A percentile compares a stretch with the other conserved stretches of the same genome.
phyloP scores from a whole-genome alignment of 2,888 invertebrate genomes.

The Ormyrus labotus region DNA sequence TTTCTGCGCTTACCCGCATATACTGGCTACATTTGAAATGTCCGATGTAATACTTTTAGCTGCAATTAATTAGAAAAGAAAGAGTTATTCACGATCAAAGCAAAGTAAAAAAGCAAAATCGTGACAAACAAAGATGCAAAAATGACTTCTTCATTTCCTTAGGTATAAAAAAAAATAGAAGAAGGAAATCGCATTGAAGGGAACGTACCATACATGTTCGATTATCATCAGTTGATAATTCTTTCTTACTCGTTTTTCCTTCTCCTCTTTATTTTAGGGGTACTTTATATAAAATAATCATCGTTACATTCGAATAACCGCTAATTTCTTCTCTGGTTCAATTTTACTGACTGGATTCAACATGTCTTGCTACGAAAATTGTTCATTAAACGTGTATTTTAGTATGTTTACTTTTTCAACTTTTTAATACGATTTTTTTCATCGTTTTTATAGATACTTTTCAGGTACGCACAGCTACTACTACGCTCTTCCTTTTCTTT shows the following conservation, averaged over 20 bases:
- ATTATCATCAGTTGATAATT: slow-evolving; percentile 44
- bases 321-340: slow-evolving; percentile 54
- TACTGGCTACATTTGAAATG: too few species aligned
- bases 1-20: too few species aligned
- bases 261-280: slow-evolving; percentile 58
- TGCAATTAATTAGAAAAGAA: too few species aligned
- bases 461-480: slow-evolving; percentile 58
- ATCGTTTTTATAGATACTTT: slow-evolving; percentile 54
- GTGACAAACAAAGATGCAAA: slow-evolving; percentile 37
- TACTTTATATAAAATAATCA: slow-evolving; percentile 59
- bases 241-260: slow-evolving; percentile 35
- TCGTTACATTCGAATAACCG: slow-evolving; percentile 59
- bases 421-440: slow-evolving; percentile 43
- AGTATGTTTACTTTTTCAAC: slow-evolving; percentile 16
- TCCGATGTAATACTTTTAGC: too few species aligned
- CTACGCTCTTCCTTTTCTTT: slow-evolving; percentile 57
- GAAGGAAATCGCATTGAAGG: slow-evolving; percentile 43
- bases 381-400: slow-evolving; percentile 40
- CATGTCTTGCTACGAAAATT: slow-evolving; percentile 46
- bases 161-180: slow-evolving; percentile 42
- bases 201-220: slow-evolving; percentile 49
- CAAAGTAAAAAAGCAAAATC: slow-evolving; percentile 13
- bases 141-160: slow-evolving; percentile 34
- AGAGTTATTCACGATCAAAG: not conserved
- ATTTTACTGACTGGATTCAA: slow-evolving; percentile 37